Conservation (phyloP, 2,797 vertebrate species). For the Danio aesculapii region DNA sequence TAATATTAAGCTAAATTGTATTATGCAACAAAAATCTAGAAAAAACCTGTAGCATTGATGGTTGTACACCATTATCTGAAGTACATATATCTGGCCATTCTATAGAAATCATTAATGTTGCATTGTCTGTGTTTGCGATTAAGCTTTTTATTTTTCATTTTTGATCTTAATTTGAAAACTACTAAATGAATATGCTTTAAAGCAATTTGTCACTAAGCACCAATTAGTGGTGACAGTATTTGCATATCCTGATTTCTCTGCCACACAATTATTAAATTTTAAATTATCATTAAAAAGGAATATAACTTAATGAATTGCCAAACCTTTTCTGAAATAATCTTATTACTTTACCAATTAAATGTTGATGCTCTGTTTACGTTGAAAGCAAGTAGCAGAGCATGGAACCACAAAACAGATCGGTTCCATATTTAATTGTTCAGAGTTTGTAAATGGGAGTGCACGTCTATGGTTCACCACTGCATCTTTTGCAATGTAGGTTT, state of each 20-base stretch:
- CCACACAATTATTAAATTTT: background rate
- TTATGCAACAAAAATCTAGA: background rate
- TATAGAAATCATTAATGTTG: conserved; percentile 3
- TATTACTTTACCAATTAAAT: background rate
- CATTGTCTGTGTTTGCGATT: background rate
- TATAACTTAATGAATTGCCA: background rate
- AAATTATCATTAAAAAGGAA: background rate
- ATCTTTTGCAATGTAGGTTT: too few relatives aligned
- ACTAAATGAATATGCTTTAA: background rate
- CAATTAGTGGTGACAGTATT: conserved; percentile 2
- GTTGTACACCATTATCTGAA: background rate
- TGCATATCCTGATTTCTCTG: background rate
- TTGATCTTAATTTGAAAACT: background rate
- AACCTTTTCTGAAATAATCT: conserved; percentile 7
- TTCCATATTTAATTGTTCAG: too few relatives aligned
- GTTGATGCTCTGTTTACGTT: background rate
- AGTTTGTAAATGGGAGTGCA: too few relatives aligned
- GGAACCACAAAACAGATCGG: background rate
- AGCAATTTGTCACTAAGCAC: background rate
- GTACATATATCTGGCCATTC: background rate
- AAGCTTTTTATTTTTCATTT: background rate
- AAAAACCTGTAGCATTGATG: background rate
- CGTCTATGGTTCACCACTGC: too few relatives aligned
- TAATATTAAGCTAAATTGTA: background rate
- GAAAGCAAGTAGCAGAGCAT: background rate